phyloP scores from a whole-genome alignment of 1,140 invertebrate species.

The Conus ventricosus region DNA sequence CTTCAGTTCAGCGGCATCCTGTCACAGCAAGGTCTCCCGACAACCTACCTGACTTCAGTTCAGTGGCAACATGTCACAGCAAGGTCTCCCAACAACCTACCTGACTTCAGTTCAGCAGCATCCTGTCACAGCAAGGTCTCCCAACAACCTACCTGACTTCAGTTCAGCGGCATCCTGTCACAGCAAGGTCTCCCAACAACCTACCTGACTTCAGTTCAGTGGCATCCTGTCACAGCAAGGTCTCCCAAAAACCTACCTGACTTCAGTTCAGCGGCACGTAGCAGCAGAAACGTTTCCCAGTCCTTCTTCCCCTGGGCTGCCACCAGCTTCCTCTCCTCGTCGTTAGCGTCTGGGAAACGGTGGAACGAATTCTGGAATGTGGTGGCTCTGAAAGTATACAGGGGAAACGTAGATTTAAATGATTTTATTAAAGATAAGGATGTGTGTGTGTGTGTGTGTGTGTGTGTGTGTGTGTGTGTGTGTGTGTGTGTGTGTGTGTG shows the following conservation, averaged over 20 bases:
- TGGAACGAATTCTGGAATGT: slow-evolving; percentile 25
- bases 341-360: slow-evolving; percentile 6
- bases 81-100: not conserved
- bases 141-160: slow-evolving; percentile 1
- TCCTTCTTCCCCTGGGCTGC: slow-evolving; percentile 14
- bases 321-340: slow-evolving; percentile 6
- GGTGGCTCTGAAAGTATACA: not conserved
- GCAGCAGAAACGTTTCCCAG: slow-evolving; percentile 30
- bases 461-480: too few species aligned
- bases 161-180: slow-evolving; percentile 8
- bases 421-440: too few species aligned
- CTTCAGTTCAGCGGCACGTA: slow-evolving; percentile 10
- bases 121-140: too few species aligned
- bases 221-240: too few species aligned
- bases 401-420: too few species aligned
- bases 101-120: slow-evolving; percentile 21
- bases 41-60: slow-evolving; percentile 17
- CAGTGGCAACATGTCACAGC: not conserved
- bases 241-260: not conserved
- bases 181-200: too few species aligned
- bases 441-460: too few species aligned
- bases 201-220: slow-evolving; percentile 3
- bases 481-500: too few species aligned
- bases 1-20: slow-evolving; percentile 18
- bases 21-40: too few species aligned